phyloP scores from a whole-genome alignment of 2,888 invertebrate genomes.

The Nomada goodeniana region DNA sequence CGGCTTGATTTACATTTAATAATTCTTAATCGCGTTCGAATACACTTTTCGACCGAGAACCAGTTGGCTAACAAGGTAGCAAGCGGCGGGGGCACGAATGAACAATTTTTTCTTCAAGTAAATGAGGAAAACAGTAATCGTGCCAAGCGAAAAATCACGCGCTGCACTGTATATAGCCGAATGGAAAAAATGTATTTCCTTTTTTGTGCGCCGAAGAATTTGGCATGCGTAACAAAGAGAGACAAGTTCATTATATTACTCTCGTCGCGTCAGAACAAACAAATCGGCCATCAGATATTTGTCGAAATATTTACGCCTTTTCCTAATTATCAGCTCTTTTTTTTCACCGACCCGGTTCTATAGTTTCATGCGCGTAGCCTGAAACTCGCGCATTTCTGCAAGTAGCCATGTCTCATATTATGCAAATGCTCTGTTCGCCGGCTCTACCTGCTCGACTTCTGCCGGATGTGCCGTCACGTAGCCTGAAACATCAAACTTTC shows the following conservation, averaged over 20 bases:
- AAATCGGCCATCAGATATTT: background rate
- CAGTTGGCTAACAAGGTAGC: no score
- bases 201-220: background rate
- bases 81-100: no score
- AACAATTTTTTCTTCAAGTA: no score
- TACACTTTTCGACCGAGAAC: no score
- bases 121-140: background rate
- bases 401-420: slow-evolving; percentile 60
- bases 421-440: slow-evolving; percentile 55
- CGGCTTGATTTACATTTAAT: no score
- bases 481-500: slow-evolving; percentile 56
- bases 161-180: background rate
- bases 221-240: background rate
- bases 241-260: background rate
- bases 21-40: no score
- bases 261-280: background rate
- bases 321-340: slow-evolving; percentile 19
- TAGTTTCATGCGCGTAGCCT: slow-evolving; percentile 17
- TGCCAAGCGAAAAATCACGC: background rate
- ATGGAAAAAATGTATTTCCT: background rate
- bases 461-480: slow-evolving; percentile 65
- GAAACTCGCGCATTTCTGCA: slow-evolving; percentile 52
- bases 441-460: slow-evolving; percentile 55
- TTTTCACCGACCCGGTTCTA: background rate
- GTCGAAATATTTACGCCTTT: background rate